Evolutionary conservation across 2,797 vertebrate genomes (phyloP), one percentile per base, ranked within the genome.

Genomic region (Sebastes diploproa): DNA sequence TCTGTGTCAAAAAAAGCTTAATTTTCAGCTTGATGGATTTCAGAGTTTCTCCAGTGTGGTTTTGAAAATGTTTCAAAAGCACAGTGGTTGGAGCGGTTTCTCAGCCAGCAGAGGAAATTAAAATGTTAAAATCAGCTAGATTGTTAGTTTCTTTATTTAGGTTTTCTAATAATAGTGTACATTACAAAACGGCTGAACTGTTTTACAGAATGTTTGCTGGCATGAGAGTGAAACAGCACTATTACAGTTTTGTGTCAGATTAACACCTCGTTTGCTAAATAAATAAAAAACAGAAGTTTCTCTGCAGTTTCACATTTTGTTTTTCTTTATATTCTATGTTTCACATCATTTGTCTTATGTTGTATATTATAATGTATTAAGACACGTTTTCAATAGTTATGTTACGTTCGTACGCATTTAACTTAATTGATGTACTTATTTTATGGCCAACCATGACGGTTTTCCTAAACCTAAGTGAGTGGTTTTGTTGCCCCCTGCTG

Each of bases 41-140:
- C 46, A 58, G 72, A 60, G 32, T 54, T 72, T 72, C 23, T 65
- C 2, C 36, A 23, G 5, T 29, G 69, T 60, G 71, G 75, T 70
- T 77, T 77, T 58, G n/a, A 59, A 59, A 10, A 10, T 25, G 16
- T 65, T 74, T 70, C 5, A 18, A 74, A 38, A 25, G 23, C 62
- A 60, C 27, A 25, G 56, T 18, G 46, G 52, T 38, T 25, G 18
- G 27, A 77, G 58, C 29, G 16, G 61, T 65, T 42, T 71, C 30
- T 76, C 38, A 46, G 68, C 55, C 68, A 77, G 55, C 5, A 10
- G 16, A 62, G 68, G 62, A 72, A 61, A 81, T 66, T 22, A 64
- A 42, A 75, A 75, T 71, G 20, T n/a, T 12, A 25, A 25, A 25
- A 25, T 25, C 25, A 25, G 25, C 25, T 50, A 46, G 42, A 67